These are phyloP conservation scores for Synchiropus splendidus DNA, from an alignment of 2,113 vertebrate species.

Conservation along the genomic window DNA sequence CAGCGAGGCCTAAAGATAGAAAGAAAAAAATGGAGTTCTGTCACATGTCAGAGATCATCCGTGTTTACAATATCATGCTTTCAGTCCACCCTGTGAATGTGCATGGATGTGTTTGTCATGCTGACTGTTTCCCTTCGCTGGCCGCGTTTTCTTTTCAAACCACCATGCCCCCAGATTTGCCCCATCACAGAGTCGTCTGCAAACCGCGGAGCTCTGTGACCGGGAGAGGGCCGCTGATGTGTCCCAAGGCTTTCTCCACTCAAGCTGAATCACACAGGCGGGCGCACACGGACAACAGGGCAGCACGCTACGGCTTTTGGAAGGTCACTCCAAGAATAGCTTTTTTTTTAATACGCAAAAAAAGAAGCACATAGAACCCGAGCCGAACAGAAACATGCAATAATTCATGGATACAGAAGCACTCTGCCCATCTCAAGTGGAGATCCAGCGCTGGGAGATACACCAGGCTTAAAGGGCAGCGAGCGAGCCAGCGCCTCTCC, in stretches of 20 bases:
- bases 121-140: conserved; percentile 14
- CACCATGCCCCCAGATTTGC: conserved; percentile 33
- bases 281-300: conserved; percentile 52
- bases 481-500: conserved; percentile 2
- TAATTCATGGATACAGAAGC: conserved; percentile 28
- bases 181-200: conserved; percentile 50
- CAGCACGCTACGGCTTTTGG: conserved; percentile 40
- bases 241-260: conserved; percentile 51
- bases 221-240: conserved; percentile 40
- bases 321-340: conserved; percentile 65
- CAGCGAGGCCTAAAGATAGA: conserved; percentile 22
- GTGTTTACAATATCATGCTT: no score
- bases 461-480: conserved; percentile 12
- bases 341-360: conserved; percentile 23
- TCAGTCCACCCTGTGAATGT: neutral
- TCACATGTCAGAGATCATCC: no score
- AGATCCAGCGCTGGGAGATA: conserved; percentile 6
- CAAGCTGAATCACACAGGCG: conserved; percentile 52
- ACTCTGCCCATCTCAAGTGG: conserved; percentile 11
- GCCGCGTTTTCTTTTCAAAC: conserved; percentile 21
- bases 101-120: conserved; percentile 14
- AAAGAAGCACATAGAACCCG: conserved; percentile 28
- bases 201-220: conserved; percentile 40
- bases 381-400: conserved; percentile 19
- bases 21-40: neutral